phyloP scores from a whole-genome alignment of 2,797 vertebrate genomes.

The Merluccius polli region DNA sequence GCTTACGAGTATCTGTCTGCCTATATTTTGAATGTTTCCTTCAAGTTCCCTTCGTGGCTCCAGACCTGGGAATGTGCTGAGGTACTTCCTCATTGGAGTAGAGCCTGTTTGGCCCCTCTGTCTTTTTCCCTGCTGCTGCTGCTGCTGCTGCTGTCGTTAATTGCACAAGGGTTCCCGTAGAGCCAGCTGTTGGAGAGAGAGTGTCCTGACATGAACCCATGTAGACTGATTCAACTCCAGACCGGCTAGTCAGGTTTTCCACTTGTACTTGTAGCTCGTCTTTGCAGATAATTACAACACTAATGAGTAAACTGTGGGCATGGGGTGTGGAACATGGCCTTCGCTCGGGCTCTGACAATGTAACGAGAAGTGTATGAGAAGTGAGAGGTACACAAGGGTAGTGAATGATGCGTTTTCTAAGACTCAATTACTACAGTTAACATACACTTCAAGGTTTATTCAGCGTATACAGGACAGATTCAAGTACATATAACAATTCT shows the following conservation, averaged over 20 bases:
- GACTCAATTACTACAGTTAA: neutral
- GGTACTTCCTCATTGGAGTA: constrained; percentile 40
- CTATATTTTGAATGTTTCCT: constrained; percentile 28
- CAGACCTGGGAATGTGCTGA: constrained; percentile 30
- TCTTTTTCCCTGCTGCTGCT: constrained; percentile 52
- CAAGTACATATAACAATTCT: neutral
- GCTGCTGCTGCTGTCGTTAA: constrained; percentile 57
- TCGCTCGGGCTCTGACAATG: too few relatives aligned
- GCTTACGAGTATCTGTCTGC: neutral
- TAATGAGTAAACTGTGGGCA: neutral
- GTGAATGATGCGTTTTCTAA: neutral
- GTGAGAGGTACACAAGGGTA: neutral
- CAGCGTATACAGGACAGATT: neutral
- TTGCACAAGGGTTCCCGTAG: constrained; percentile 67
- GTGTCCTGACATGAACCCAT: constrained; percentile 70
- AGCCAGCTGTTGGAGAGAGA: constrained; percentile 67
- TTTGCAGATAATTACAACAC: constrained; percentile 15
- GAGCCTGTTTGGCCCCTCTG: constrained; percentile 49
- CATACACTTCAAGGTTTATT: neutral
- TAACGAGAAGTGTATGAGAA: neutral
- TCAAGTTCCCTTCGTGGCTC: constrained; percentile 36
- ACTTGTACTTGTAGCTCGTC: constrained; percentile 34
- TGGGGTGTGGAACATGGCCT: neutral
- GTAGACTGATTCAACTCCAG: constrained; percentile 63
- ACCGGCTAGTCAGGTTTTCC: constrained; percentile 38